phyloP scores from a whole-genome alignment of 2,888 invertebrate species.

The Molorchus minor region DNA sequence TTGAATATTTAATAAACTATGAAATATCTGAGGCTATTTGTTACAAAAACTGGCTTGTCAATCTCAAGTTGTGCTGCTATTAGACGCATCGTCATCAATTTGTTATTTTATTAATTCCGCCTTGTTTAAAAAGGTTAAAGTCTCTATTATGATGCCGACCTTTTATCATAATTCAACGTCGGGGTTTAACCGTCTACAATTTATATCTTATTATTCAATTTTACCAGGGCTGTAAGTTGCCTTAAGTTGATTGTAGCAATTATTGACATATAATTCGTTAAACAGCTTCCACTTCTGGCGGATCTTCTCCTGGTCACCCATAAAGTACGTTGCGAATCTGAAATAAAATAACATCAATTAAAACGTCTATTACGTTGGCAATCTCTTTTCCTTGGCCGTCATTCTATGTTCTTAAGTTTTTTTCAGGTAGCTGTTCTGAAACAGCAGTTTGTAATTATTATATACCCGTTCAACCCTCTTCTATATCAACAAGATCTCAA shows the following conservation, averaged over 20 bases:
- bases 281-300: too few species aligned
- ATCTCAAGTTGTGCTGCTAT: slow-evolving; percentile 38
- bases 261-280: too few species aligned
- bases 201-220: slow-evolving; percentile 23
- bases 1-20: slow-evolving; percentile 41
- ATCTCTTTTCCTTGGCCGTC: too few species aligned
- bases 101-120: slow-evolving; percentile 29
- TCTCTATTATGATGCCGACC: slow-evolving; percentile 35
- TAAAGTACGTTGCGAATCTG: too few species aligned
- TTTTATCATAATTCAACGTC: slow-evolving; percentile 33
- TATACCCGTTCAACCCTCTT: too few species aligned
- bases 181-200: slow-evolving; percentile 11
- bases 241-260: background rate
- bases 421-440: too few species aligned
- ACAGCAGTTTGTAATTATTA: too few species aligned
- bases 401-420: too few species aligned
- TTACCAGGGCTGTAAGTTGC: background rate
- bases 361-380: too few species aligned
- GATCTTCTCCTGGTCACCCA: too few species aligned
- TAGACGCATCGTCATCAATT: slow-evolving; percentile 33
- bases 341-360: too few species aligned
- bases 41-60: slow-evolving; percentile 42
- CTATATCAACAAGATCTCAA: too few species aligned
- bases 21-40: slow-evolving; percentile 43
- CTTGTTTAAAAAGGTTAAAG: slow-evolving; percentile 33